A percentile compares a stretch with the other conserved stretches of the same genome.
These are phyloP conservation scores for Lithophane socia DNA, from an alignment of 2,888 invertebrate species.

Conservation along the genomic window DNA sequence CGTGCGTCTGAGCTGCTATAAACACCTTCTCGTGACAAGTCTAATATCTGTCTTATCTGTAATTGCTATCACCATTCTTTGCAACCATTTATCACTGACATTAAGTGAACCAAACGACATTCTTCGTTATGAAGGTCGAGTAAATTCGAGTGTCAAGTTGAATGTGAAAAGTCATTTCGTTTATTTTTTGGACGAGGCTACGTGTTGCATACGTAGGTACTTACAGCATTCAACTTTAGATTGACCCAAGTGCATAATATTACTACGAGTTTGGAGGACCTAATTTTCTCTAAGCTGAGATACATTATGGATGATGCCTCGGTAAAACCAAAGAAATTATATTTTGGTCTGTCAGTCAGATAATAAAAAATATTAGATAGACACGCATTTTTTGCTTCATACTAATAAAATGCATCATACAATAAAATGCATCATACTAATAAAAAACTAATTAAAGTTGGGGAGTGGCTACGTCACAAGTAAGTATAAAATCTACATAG, in stretches of 20 bases:
- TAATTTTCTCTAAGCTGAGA: background rate
- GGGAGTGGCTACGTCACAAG: too few species aligned
- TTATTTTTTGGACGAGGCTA: slow-evolving; percentile 5
- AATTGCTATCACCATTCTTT: slow-evolving; percentile 36
- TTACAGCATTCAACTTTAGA: background rate
- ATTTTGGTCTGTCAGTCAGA: too few species aligned
- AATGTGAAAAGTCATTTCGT: slow-evolving; percentile 25
- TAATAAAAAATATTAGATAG: too few species aligned
- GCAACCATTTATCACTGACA: slow-evolving; percentile 11
- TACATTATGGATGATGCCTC: too few species aligned
- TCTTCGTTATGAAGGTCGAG: slow-evolving; percentile 42
- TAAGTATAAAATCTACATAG: too few species aligned
- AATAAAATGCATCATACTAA: too few species aligned
- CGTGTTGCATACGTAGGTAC: background rate
- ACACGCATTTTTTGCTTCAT: too few species aligned
- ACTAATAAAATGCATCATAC: too few species aligned
- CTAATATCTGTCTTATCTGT: slow-evolving; percentile 35
- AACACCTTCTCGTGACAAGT: slow-evolving; percentile 17
- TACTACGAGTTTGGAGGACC: background rate
- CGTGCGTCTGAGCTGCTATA: background rate
- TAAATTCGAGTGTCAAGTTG: slow-evolving; percentile 11
- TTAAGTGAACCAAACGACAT: slow-evolving; percentile 32
- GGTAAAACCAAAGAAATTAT: too few species aligned
- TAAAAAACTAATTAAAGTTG: too few species aligned
- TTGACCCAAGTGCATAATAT: background rate